Base-by-base conservation (phyloP, 1,140 invertebrate species). In the Aplysia californica region DNA sequence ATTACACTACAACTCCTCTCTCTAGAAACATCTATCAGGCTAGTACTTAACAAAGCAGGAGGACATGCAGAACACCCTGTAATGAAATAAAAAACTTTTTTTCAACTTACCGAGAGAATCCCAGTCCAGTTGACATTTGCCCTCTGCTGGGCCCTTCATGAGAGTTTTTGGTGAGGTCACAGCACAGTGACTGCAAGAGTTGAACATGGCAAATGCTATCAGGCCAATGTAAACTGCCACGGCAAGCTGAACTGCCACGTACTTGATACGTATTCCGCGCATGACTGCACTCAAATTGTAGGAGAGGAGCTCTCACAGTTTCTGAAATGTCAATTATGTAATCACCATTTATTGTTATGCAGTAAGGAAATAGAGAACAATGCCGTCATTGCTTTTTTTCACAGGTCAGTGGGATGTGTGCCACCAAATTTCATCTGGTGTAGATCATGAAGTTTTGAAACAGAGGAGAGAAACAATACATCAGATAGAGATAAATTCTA, bases 171-270 rank as follows among this genome's bases (percentile, higher is more conserved):
- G 70, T 58, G 35, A 31, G 1, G 70, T 61, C 33, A 72, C 70
- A 15, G 36, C 56, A 72, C 70, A 72, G 23, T 72, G 70, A 23
- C 26, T 55, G 41, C 70, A 72, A 38, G 39, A 61, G 38, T 72
- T 72, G 56, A 72, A 64, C 23, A 72, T 3, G 18, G 70, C 70
- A 72, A 72, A 72, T 15, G 35, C 70, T 36, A 72, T 38, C 55
- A 72, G 29, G 5, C 15, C 31, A 0, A 72, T 20, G 29, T 72
- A 72, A 26, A 72, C 61, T 26, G 41, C 23, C 4, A 72, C 20
- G 6, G 26, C 20, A 0, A 72, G 33, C 26, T 61, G 70, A 4
- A 72, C 61, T 15, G 1, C 3, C 21, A 68, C 10, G 44, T 50
- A 50, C 10, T n/a, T 10, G 10, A 50, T n/a, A 50, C 44, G n/a